These are phyloP conservation scores for Psilanteris sp. DNA, from an alignment of 1,140 invertebrate genomes.

Conservation along the genomic window DNA sequence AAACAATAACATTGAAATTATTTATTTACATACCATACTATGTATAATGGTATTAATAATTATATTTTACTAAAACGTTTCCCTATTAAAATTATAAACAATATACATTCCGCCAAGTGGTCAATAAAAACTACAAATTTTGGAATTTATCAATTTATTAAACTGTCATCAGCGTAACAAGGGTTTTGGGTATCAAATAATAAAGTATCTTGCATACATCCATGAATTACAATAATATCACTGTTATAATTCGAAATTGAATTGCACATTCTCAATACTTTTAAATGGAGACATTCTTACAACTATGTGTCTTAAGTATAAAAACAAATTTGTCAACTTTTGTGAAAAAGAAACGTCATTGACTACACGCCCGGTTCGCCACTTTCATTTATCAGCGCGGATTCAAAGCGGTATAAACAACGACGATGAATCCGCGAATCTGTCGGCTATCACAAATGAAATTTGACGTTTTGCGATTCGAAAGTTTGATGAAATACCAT, in stretches of 20 bases:
- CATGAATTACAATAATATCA: conserved; percentile 54
- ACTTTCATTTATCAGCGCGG: conserved; percentile 16
- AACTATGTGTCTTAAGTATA: conserved; percentile 47
- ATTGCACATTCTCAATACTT: conserved; percentile 56
- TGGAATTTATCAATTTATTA: conserved; percentile 42
- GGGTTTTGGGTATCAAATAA: conserved; percentile 11
- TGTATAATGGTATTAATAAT: too few relatives aligned
- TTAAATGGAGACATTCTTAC: conserved; percentile 53
- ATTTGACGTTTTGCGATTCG: conserved; percentile 40
- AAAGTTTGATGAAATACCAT: conserved; percentile 40
- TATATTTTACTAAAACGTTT: too few relatives aligned
- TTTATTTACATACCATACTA: too few relatives aligned
- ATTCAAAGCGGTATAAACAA: background rate
- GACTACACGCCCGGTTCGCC: conserved; percentile 10
- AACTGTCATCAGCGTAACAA: conserved; percentile 32
- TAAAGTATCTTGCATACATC: conserved; percentile 27
- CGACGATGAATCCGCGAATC: conserved; percentile 4
- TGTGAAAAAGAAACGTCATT: conserved; percentile 26
- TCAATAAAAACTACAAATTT: background rate
- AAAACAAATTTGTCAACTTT: conserved; percentile 49
- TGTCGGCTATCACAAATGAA: conserved; percentile 36
- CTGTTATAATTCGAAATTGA: conserved; percentile 43
- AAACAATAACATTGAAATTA: too few relatives aligned
- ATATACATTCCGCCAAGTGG: too few relatives aligned
- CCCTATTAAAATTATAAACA: too few relatives aligned